Evolutionary conservation across 1,140 invertebrate genomes (phyloP).

Genomic region (Ips typographus): DNA sequence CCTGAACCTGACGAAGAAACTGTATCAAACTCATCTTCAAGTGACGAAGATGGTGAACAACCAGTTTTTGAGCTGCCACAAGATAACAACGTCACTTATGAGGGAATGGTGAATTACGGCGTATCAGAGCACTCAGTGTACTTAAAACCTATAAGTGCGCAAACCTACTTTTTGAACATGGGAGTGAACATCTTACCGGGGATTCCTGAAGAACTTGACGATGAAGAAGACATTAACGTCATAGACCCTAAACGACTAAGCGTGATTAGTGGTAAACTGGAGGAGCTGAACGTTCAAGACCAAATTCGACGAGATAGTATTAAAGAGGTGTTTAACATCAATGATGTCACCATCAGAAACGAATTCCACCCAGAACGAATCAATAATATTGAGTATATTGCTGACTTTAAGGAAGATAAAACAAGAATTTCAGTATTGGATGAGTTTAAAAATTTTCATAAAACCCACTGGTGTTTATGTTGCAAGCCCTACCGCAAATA

Average conservation of each 20-base stretch:
- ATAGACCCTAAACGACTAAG: constrained; percentile 43
- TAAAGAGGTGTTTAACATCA: constrained; percentile 27
- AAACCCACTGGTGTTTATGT: constrained; percentile 11
- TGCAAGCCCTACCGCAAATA: constrained; percentile 39
- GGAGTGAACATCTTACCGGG: constrained; percentile 41
- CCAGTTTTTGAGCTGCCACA: not conserved
- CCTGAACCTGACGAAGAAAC: not conserved
- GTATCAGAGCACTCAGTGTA: constrained; percentile 3
- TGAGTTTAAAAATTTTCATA: constrained; percentile 32
- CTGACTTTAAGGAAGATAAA: constrained; percentile 24
- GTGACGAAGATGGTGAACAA: not conserved
- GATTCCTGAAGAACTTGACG: constrained; percentile 44
- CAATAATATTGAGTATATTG: constrained; percentile 35
- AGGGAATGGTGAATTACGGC: constrained; percentile 9
- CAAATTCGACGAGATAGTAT: constrained; percentile 24
- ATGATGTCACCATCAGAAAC: constrained; percentile 9
- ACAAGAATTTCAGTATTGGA: constrained; percentile 19
- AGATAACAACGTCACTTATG: not conserved
- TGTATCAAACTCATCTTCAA: not conserved
- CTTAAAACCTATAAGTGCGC: constrained; percentile 31
- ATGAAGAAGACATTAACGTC: constrained; percentile 29
- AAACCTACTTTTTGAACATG: constrained; percentile 37
- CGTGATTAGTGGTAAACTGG: constrained; percentile 38
- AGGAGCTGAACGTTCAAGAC: constrained; percentile 37
- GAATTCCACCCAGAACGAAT: constrained; percentile 27